Evolutionary conservation across 2,113 vertebrate species (phyloP).

Genomic region (Oryzias curvinotus): DNA sequence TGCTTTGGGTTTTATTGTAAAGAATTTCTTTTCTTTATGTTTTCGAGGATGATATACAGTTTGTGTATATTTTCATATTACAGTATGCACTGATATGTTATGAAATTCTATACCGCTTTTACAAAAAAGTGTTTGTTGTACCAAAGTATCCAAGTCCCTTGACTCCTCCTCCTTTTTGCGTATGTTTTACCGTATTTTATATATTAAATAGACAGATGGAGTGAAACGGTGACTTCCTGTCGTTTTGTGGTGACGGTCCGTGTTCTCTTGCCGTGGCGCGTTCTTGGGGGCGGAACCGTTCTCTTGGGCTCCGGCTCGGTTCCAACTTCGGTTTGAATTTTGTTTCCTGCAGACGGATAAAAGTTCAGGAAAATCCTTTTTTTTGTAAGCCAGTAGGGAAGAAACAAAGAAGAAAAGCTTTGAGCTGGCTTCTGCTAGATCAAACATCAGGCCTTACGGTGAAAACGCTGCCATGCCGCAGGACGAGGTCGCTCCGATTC

Average conservation of each 20-base stretch:
- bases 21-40: conserved; percentile 68
- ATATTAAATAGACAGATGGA: conserved; percentile 88
- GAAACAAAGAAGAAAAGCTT: no score
- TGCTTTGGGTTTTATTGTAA: conserved; percentile 85
- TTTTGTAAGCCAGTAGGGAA: no score
- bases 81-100: conserved; percentile 97
- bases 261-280: no score
- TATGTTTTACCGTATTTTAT: conserved; percentile 89
- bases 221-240: conserved; percentile 63
- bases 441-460: no score
- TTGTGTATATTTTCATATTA: conserved; percentile 98
- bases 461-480: no score
- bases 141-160: conserved; percentile 93
- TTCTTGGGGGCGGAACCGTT: no score
- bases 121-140: conserved; percentile 94
- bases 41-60: conserved; percentile 91
- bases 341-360: no score
- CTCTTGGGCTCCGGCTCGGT: no score
- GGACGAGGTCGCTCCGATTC: no score
- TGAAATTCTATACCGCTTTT: conserved; percentile 94
- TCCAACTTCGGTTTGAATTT: no score
- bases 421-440: no score
- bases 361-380: no score
- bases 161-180: conserved; percentile 84
- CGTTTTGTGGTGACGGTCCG: neutral